These are phyloP conservation scores for Temnothorax nylanderi DNA, from an alignment of 1,140 invertebrate genomes.

Conservation along the genomic window DNA sequence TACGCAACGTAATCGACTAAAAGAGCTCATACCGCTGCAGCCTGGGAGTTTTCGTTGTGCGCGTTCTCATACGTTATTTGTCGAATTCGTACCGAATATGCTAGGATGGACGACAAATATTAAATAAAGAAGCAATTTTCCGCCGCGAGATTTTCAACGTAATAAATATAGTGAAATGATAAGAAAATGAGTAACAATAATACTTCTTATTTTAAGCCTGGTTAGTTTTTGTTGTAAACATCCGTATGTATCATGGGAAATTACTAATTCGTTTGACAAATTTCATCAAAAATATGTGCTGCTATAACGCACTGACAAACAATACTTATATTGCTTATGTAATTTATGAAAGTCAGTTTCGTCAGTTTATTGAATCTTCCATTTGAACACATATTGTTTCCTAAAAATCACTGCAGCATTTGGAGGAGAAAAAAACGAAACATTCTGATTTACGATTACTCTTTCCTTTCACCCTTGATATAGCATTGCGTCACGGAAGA, in stretches of 20 bases:
- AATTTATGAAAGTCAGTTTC: not conserved
- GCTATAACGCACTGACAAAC: not conserved
- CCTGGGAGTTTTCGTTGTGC: constrained; percentile 24
- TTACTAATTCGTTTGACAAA: not conserved
- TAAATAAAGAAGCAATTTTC: not conserved
- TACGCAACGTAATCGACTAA: constrained; percentile 49
- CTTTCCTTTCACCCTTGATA: not conserved
- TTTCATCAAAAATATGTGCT: not conserved
- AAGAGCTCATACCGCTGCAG: not conserved
- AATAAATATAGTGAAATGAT: not conserved
- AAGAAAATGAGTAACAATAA: not conserved
- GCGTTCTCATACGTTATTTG: constrained; percentile 30
- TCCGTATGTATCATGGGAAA: not conserved
- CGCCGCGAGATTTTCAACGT: not conserved
- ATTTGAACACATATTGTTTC: not conserved
- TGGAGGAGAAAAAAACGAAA: not conserved
- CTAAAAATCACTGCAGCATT: not conserved
- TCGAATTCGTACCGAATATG: not conserved
- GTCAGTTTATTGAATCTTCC: not conserved
- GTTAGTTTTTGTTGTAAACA: not conserved
- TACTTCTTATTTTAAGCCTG: not conserved
- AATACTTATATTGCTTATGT: not conserved
- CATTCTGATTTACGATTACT: not conserved
- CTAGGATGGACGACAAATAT: not conserved
- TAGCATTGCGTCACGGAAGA: not conserved